Evolutionary conservation across 2,797 vertebrate genomes (phyloP), one percentile per base, ranked within the genome.

Genomic region (Neosalanx taihuensis): DNA sequence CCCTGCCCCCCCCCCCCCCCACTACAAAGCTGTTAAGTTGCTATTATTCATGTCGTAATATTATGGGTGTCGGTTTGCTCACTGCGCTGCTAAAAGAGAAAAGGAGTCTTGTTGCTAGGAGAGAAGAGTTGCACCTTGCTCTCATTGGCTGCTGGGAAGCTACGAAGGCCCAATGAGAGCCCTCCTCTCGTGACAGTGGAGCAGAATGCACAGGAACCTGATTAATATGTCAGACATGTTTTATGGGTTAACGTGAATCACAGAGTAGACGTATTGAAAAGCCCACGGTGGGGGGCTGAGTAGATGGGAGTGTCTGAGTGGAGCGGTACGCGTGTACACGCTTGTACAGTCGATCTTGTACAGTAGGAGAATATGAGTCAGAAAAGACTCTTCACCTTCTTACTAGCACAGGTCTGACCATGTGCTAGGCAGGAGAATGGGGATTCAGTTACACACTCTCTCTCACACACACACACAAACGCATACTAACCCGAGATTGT

Each of bases 101-200:
- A 84, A 88, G 79, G 84, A 86, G 84, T 93, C 92, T 93, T 97
- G 96, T 98, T 98, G 96, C 96, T 97, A 96, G 94, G 96, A 94
- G 93, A 89, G 92, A 90, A 92, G 91, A 88, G 89, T 93, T 83
- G 89, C 91, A 87, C 79, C 67, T 66, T 77, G 79, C 72, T 87
- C 88, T 78, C 81, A 96, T 96, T 97, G 96, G 96, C 84, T 87
- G 56, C 69, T 1, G 59, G 76, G 81, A 89, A 82, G 89, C 83
- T 89, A 79, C 75, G 57, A 82, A 79, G 83, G 81, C 85, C 96
- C 95, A 97, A 97, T 94, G 83, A 72, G 75, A 81, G 71, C 35
- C 74, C 77, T 84, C 81, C 78, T 88, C 73, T 69, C 72, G 77
- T 78, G 81, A 86, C 84, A 85, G 87, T 81, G 75, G 79, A 87